Evolutionary conservation across 1,140 invertebrate species (phyloP), one percentile per base, ranked within the genome.

Genomic region (Rhizoglyphus robini): DNA sequence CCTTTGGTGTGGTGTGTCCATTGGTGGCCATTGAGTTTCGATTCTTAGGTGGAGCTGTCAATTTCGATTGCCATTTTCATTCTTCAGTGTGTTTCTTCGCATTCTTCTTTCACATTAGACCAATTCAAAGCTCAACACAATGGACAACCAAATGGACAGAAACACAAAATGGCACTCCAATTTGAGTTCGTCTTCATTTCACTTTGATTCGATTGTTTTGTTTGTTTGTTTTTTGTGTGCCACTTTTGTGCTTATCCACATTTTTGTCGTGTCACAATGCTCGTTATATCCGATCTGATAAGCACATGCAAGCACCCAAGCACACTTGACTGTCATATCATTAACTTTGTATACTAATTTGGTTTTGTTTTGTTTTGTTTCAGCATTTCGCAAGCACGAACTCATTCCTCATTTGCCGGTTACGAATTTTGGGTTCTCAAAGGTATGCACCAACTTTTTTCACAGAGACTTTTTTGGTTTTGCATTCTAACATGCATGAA

Each of bases 341-440:
- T 60, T 60, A 34, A 32, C 27, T n/a, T 63, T 31, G 1, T 3
- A 23, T 31, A 15, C 25, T n/a, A n/a, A n/a, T n/a, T n/a, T n/a
- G n/a, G 11, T 63, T 49, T 54, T 47, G 4, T 1, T 63, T 27
- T 63, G 3, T 78, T 79, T 78, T 79, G 77, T 88, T 88, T 73
- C 85, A 91, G 88, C 89, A 72, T 87, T 91, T 75, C 90, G 90
- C 77, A 86, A 86, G 79, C 84, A 89, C 80, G 84, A 88, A 79
- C 80, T 85, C 81, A 81, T 86, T 79, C 81, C 85, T 77, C 82
- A 89, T 78, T 76, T 85, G 72, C 85, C 86, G 73, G 90, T 87
- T 75, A 88, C 88, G 75, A 90, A 90, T 82, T 90, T 90, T 79
- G 88, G 89, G 78, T 92, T 91, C 81, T 91, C 88, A 72, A 92